Evolutionary conservation across 2,888 invertebrate genomes (phyloP), one percentile per base, ranked within the genome.

Genomic region (Gortyna flavago): DNA sequence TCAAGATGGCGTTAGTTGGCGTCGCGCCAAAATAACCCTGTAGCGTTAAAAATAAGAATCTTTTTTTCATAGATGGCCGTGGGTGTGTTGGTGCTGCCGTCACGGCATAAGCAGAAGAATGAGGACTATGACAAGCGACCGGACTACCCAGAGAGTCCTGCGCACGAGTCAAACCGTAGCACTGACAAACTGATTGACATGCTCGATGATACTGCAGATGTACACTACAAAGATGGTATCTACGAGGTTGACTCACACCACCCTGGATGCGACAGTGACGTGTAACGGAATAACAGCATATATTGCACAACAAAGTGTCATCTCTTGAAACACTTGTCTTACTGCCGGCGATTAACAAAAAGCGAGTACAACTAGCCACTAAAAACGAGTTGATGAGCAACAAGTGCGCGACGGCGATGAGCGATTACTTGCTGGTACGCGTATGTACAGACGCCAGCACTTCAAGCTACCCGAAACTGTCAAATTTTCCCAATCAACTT

Each of bases 61-160:
- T 48, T 51, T n/a, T 6, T 68, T 54, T 69, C 6, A n/a, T n/a
- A 69, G 51, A 91, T 93, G 29, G 87, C 90, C 3, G 95, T 93
- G 57, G 95, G 95, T 2, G 88, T 96, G 64, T 93, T 96, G 64
- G 93, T 95, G 41, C 80, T 96, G 74, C 95, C 96, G 0, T 93
- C 95, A 2, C 92, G 93, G 5, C 94, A 92, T 59, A 94, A 92
- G 66, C 92, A 94, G n/a, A 92, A 91, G 2, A 91, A 92, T 7
- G 94, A 95, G 32, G 91, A 90, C 2, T 95, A 94, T 62, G 90
- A 92, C 25, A 93, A 92, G 61, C 91, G 96, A 64, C 96, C 96
- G 0, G 96, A 96, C 82, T 96, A 96, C 64, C 96, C 96, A 0
- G 96, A 96, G 85, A 93, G 94, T 75, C 94, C 94, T 0, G 89